Conservation (phyloP, 1,140 invertebrate species). For the Drosophila azteca region DNA sequence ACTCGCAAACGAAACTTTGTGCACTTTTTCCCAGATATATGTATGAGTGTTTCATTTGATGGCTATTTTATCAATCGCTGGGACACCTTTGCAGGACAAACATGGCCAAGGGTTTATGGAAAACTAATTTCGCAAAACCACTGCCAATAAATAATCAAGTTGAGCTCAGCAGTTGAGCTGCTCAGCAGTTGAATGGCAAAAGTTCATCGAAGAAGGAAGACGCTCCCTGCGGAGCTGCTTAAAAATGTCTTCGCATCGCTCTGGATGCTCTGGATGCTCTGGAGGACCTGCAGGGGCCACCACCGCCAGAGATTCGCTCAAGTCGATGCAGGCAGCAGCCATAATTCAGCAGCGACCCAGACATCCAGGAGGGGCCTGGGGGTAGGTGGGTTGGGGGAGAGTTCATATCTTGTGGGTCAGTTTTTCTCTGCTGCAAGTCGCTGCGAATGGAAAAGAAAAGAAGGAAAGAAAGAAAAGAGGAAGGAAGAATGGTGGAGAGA, state of each 20-base stretch:
- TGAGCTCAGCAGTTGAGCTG: neutral
- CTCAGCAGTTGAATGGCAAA: constrained; percentile 1
- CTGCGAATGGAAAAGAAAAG: constrained; percentile 12
- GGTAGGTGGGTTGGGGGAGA: constrained; percentile 1
- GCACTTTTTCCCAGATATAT: no score
- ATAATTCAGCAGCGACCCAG: constrained; percentile 28
- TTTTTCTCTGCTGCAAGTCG: neutral
- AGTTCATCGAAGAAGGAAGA: neutral
- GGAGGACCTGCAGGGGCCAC: no score
- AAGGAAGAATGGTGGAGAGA: constrained; percentile 3
- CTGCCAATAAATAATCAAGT: constrained; percentile 21
- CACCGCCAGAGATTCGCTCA: constrained; percentile 1
- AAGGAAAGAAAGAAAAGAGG: neutral
- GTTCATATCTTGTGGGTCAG: constrained; percentile 42
- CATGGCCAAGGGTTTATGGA: constrained; percentile 24
- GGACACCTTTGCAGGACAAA: constrained; percentile 20
- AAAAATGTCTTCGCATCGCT: constrained; percentile 17
- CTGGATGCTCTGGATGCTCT: neutral
- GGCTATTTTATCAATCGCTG: neutral
- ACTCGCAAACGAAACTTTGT: no score
- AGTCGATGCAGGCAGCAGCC: constrained; percentile 13
- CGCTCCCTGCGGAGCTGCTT: constrained; percentile 8
- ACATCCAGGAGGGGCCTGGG: neutral
- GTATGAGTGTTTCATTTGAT: neutral
- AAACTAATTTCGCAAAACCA: constrained; percentile 30